Conservation (phyloP, 2,797 vertebrate species). For the Galagoides demidoff region DNA sequence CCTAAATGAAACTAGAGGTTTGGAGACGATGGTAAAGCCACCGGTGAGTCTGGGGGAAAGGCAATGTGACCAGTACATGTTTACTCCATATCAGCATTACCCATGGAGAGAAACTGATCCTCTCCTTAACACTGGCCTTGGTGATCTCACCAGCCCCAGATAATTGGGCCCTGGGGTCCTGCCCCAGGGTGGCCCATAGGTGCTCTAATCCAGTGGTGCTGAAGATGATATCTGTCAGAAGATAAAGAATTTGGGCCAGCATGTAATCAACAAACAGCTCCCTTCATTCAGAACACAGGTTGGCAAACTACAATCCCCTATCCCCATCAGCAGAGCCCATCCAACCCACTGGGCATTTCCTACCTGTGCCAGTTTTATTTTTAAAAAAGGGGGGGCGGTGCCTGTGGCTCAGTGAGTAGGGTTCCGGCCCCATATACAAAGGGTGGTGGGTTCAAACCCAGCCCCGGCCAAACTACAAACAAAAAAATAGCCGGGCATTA, state of each 20-base stretch:
- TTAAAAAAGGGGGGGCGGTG: no score
- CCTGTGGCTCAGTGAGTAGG: no score
- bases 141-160: not conserved
- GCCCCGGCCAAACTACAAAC: no score
- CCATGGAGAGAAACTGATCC: not conserved
- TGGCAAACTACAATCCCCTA: not conserved
- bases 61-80: not conserved
- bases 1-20: not conserved
- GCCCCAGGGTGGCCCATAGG: rapidly evolving
- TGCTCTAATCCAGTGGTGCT: not conserved
- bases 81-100: not conserved
- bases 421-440: no score
- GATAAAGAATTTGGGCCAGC: not conserved
- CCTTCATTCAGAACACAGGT: not conserved
- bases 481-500: no score
- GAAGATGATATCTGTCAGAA: not conserved
- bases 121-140: not conserved
- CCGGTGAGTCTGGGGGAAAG: not conserved
- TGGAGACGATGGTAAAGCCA: not conserved
- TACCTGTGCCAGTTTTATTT: not conserved
- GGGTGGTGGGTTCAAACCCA: no score
- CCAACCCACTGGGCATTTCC: not conserved
- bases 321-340: not conserved
- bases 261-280: not conserved
- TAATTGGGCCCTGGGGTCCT: not conserved